Conservation (phyloP, 2,888 invertebrate species). For the Tholera decimalis region DNA sequence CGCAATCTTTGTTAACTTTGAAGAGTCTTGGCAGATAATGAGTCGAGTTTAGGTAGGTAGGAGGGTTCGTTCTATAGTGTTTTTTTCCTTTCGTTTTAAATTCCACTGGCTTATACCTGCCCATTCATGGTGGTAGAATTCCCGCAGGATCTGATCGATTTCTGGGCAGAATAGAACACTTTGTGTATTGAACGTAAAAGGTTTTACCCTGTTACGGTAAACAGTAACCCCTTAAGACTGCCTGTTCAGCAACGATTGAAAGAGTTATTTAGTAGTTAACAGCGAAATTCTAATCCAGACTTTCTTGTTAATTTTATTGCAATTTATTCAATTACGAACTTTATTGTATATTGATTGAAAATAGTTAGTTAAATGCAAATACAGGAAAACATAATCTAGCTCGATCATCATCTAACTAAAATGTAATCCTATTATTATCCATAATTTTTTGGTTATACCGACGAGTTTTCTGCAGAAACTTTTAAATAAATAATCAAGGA, state of each 20-base stretch:
- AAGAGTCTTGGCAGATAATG: slow-evolving; percentile 59
- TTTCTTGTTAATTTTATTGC: slow-evolving; percentile 7
- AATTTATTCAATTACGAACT: too few relatives aligned
- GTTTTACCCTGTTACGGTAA: too few relatives aligned
- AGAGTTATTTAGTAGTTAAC: slow-evolving; percentile 32
- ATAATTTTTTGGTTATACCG: slow-evolving; percentile 49
- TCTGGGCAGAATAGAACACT: slow-evolving; percentile 32
- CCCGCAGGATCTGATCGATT: slow-evolving; percentile 43
- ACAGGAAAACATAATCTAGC: too few relatives aligned
- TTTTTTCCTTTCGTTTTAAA: slow-evolving; percentile 41
- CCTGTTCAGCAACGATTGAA: slow-evolving; percentile 26
- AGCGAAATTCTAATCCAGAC: slow-evolving; percentile 2
- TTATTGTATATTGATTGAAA: too few relatives aligned
- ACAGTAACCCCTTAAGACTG: too few relatives aligned
- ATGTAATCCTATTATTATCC: slow-evolving; percentile 13
- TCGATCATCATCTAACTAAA: too few relatives aligned
- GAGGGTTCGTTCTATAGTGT: background rate
- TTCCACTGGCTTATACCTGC: slow-evolving; percentile 40
- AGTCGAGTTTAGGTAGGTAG: slow-evolving; percentile 23
- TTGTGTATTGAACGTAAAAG: slow-evolving; percentile 38
- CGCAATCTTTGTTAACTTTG: slow-evolving; percentile 69
- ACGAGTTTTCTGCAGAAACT: slow-evolving; percentile 41
- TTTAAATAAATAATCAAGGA: slow-evolving; percentile 41
- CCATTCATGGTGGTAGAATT: slow-evolving; percentile 24
- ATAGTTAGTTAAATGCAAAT: too few relatives aligned